Evolutionary conservation across 92 coral and sea anemone genomes (phyloP).

Genomic region (Actinernus sp.): DNA sequence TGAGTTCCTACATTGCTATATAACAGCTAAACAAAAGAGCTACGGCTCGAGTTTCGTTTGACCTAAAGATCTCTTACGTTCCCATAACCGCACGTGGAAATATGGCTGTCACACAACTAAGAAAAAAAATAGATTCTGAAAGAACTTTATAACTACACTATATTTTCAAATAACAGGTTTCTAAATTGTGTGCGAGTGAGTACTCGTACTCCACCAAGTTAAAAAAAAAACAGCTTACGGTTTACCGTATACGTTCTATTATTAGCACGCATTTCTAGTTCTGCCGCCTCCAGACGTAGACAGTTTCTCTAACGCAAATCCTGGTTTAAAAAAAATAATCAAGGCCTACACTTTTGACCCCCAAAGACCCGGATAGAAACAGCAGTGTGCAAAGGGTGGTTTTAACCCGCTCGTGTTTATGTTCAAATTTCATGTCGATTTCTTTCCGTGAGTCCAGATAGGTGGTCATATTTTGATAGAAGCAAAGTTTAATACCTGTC

Average conservation of each 20-base stretch:
- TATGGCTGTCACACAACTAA: not conserved
- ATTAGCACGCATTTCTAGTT: not conserved
- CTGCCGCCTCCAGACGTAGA: constrained; percentile 10
- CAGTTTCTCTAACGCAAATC: constrained; percentile 34
- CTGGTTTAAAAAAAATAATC: not conserved
- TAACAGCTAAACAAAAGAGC: too few species aligned
- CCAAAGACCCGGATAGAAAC: not conserved
- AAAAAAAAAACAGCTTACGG: not conserved
- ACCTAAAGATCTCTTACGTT: too few species aligned
- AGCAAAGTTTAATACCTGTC: too few species aligned
- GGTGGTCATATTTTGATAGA: too few species aligned
- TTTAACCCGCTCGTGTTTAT: too few species aligned
- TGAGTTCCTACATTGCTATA: too few species aligned
- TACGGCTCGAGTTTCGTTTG: not conserved
- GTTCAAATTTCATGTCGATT: too few species aligned
- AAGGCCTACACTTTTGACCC: not conserved
- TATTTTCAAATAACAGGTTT: not conserved
- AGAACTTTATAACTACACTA: not conserved
- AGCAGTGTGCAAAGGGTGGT: not conserved
- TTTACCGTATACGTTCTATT: not conserved
- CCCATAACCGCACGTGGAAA: not conserved
- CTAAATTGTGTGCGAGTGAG: not conserved
- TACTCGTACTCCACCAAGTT: too few species aligned
- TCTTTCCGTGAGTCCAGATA: too few species aligned
- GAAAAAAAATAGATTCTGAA: not conserved